Base-by-base conservation (phyloP, 2,888 invertebrate genomes). In the Junonia oenone region DNA sequence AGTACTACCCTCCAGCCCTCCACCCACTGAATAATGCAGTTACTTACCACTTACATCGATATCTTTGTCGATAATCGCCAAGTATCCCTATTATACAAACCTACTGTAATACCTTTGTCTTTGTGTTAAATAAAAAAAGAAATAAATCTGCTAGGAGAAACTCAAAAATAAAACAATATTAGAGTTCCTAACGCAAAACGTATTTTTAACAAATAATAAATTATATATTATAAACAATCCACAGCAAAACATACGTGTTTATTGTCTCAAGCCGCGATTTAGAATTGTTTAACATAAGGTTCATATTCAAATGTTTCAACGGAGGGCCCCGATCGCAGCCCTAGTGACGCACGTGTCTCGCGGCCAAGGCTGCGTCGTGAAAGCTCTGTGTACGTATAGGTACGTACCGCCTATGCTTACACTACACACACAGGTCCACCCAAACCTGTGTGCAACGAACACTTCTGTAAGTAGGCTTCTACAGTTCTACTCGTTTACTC, bases 361-460 rank as follows among this genome's bases (percentile, higher is more conserved):
- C 81, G 88, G 89, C 89, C 89, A 90, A 90, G 89, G 89, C 88
- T 90, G 87, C 69, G 61, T 73, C 76, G 86, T 86, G 89, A 88
- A 89, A 90, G 88, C 88, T 87, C 75, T 76, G 77, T 81, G 74
- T 82, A 76, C 72, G 50, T 59, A 49, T 51, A 56, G 57, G 74
- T 82, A 76, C 72, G 50, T 59, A 49, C 51, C 57, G 57, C 65
- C 63, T 60, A 61, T 59, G 56, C 56, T 57, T 54, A 53, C 55
- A 51, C 26, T 58, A 58, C 62, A 57, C 59, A 61, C 58, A 54
- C 55, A 52, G 48, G 48, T 52, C 57, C 50, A 61, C 60, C 9
- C 58, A 11, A 45, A 19, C 46, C 11, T 26, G 51, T 56, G 58
- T 56, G 55, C 43, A 27, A 17, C 35, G 50, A 56, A 51, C 19